Conservation (phyloP, 2,888 invertebrate species). For the Linnaemya vulpina region DNA sequence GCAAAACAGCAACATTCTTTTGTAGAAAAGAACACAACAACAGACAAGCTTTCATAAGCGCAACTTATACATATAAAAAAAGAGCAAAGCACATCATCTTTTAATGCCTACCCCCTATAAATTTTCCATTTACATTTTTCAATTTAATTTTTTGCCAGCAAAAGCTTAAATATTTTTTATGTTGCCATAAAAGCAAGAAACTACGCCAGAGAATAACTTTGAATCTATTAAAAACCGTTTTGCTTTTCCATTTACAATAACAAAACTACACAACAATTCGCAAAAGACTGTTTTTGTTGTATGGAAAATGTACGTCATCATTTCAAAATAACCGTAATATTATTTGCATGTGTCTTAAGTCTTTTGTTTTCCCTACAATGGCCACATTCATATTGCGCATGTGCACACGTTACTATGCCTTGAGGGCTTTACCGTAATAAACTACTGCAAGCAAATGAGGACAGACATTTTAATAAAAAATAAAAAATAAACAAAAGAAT, state of each 20-base stretch:
- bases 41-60: no score
- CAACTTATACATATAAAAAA: no score
- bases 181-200: no score
- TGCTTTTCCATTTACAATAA: background rate
- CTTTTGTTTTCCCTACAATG: conserved; percentile 53
- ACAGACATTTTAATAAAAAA: background rate
- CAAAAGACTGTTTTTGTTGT: background rate
- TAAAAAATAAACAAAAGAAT: background rate
- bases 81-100: no score
- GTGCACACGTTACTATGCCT: conserved; percentile 33
- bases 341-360: conserved; percentile 60
- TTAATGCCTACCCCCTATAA: no score
- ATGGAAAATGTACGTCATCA: conserved; percentile 28
- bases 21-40: no score
- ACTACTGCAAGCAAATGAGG: conserved; percentile 2
- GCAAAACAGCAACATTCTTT: no score
- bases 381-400: conserved; percentile 9
- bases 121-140: no score
- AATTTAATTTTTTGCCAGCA: no score
- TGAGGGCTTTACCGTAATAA: conserved; percentile 56
- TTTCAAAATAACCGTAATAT: conserved; percentile 25
- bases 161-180: no score
- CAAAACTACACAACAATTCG: background rate
- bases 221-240: background rate
- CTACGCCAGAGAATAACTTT: background rate